These are phyloP conservation scores for Sander lucioperca DNA, from an alignment of 2,113 vertebrate genomes.

Conservation along the genomic window DNA sequence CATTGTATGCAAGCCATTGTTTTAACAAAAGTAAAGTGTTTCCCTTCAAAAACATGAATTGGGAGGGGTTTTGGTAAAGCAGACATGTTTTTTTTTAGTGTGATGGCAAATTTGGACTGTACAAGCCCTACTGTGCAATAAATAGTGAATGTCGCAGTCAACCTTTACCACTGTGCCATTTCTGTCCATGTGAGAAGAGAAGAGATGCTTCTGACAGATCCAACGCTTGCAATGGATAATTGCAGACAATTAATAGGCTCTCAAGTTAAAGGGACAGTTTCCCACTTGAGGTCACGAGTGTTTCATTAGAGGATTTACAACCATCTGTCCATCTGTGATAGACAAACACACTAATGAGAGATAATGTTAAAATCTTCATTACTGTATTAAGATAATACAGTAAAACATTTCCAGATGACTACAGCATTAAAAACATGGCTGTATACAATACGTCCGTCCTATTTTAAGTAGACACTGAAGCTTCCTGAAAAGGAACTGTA, in stretches of 20 bases:
- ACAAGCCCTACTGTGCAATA: slow-evolving; percentile 83
- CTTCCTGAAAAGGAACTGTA: slow-evolving; percentile 8
- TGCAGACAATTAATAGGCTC: slow-evolving; percentile 68
- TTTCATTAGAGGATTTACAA: slow-evolving; percentile 67
- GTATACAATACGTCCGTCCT: not conserved
- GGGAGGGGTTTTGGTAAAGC: slow-evolving; percentile 24
- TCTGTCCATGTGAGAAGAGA: slow-evolving; percentile 59
- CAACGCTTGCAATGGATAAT: slow-evolving; percentile 63
- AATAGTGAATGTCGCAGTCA: slow-evolving; percentile 83
- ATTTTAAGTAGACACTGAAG: slow-evolving; percentile 8
- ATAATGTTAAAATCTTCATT: slow-evolving; percentile 43
- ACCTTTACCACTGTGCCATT: slow-evolving; percentile 76
- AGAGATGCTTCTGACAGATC: slow-evolving; percentile 62
- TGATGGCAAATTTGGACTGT: slow-evolving; percentile 75
- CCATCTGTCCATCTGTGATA: slow-evolving; percentile 75
- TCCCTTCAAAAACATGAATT: slow-evolving; percentile 32
- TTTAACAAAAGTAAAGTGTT: slow-evolving; percentile 64
- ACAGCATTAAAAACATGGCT: slow-evolving; percentile 7
- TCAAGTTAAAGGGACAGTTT: slow-evolving; percentile 61
- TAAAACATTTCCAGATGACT: slow-evolving; percentile 17
- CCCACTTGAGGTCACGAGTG: slow-evolving; percentile 61
- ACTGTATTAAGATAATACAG: slow-evolving; percentile 15
- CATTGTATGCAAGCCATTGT: slow-evolving; percentile 68
- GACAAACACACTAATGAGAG: slow-evolving; percentile 63
- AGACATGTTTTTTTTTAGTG: slow-evolving; percentile 38